phyloP scores from a whole-genome alignment of 2,797 vertebrate genomes.

The Scyliorhinus canicula region DNA sequence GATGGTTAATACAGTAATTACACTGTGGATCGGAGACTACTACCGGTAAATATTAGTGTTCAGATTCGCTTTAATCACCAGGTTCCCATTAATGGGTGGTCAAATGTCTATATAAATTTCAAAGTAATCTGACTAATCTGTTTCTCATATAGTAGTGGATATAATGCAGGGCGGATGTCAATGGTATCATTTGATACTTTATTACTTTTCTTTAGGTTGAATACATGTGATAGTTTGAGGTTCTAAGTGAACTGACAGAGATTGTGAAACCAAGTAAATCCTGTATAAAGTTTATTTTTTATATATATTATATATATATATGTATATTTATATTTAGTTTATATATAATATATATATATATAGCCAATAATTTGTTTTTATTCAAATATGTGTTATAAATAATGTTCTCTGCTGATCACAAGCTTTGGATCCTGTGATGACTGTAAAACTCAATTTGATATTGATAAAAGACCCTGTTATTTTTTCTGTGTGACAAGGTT shows the following conservation, averaged over 20 bases:
- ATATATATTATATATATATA: neutral
- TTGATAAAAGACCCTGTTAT: neutral
- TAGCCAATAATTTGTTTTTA: neutral
- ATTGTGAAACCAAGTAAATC: conserved; percentile 8
- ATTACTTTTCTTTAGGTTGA: conserved; percentile 25
- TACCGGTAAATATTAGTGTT: conserved; percentile 51
- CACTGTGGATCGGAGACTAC: conserved; percentile 51
- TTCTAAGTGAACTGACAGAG: conserved; percentile 9
- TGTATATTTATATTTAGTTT: too few species aligned
- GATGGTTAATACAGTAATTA: conserved; percentile 59
- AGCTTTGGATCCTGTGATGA: neutral
- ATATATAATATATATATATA: neutral
- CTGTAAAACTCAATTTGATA: neutral
- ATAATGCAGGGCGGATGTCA: conserved; percentile 51
- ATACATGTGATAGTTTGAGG: neutral
- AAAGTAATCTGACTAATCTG: conserved; percentile 41
- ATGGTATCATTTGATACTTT: conserved; percentile 44
- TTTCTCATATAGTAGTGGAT: conserved; percentile 44
- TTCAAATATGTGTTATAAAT: neutral
- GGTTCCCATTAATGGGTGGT: conserved; percentile 62
- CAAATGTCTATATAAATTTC: conserved; percentile 46
- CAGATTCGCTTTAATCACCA: conserved; percentile 59
- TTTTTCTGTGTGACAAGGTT: neutral
- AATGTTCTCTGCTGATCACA: neutral
- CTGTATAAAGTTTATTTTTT: neutral